Evolutionary conservation across 2,888 invertebrate species (phyloP), one percentile per base, ranked within the genome.

Genomic region (Bimastos eiseni): DNA sequence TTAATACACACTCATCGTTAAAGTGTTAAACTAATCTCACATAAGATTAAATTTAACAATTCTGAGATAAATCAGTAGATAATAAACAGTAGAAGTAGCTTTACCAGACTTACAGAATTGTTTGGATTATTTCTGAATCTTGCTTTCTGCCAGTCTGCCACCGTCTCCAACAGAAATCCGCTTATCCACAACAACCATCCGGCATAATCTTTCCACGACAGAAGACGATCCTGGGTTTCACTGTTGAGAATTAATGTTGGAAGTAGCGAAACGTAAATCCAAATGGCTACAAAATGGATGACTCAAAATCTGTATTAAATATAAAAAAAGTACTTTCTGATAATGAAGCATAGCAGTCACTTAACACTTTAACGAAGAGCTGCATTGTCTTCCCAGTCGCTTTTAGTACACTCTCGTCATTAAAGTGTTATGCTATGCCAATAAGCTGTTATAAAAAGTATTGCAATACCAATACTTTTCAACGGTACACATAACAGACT

Each of bases 261-360:
- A 19, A 95, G 93, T 11, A 95, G 91, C 5, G 95, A 95, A 4
- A 94, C 91, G 33, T 95, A 93, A n/a, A 95, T 94, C 95, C 95
- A 95, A 15, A 95, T 91, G 94, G 95, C 95, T 94, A 91, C 30
- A 70, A 70, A n/a, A 70, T n/a, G n/a, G 8, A 30, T 70, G 70
- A n/a, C 70, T n/a, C 70, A 70, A 11, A 70, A 70, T 70, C 70
- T 70, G n/a, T 70, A 70, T n/a, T n/a, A n/a, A 70, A 13, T n/a
- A n/a, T 17, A 70, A 13, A 8, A n/a, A 70, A 70, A 70, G 30
- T 70, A 70, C 11, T 70, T 70, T 13, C 30, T n/a, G 30, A 70
- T 70, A 70, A 70, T 70, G n/a, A 70, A 70, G 70, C 30, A 70
- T 30, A 70, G 70, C 70, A 70, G 13, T 70, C 11, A 8, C 70